Evolutionary conservation across 2,888 invertebrate species (phyloP).

Genomic region (Argyra leucocephala): DNA sequence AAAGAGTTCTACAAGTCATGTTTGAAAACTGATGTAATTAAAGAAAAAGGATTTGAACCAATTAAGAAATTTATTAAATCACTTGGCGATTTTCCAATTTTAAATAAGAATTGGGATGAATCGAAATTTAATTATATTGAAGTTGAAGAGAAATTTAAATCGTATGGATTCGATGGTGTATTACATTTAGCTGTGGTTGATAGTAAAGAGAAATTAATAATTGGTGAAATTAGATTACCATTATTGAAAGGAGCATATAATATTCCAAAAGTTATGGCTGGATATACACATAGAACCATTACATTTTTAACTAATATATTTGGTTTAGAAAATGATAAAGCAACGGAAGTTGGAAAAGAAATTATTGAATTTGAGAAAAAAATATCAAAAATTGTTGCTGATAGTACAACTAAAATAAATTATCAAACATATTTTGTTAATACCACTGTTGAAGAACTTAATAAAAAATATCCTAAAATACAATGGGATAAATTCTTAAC

Average conservation of each 20-base stretch:
- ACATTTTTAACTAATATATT: neutral
- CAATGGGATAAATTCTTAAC: slow-evolving; percentile 11
- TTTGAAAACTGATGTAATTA: slow-evolving; percentile 8
- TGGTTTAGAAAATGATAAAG: neutral
- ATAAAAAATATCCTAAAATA: neutral
- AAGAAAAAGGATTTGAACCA: slow-evolving; percentile 4
- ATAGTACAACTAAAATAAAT: neutral
- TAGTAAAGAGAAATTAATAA: neutral
- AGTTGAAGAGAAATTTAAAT: neutral
- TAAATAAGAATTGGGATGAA: slow-evolving; percentile 2
- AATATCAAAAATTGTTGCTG: neutral
- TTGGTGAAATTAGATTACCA: slow-evolving; percentile 8
- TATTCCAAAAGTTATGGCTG: neutral
- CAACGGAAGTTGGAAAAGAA: neutral
- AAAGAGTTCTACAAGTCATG: slow-evolving; percentile 12
- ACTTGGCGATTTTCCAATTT: neutral
- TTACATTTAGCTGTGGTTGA: neutral
- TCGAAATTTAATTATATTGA: slow-evolving; percentile 8
- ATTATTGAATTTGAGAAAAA: slow-evolving; percentile 8
- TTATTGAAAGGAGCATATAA: neutral
- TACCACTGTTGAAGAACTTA: slow-evolving; percentile 8
- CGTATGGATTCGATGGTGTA: slow-evolving; percentile 8
- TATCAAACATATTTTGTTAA: neutral
- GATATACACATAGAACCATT: neutral
- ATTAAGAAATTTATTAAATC: neutral